Percentiles rank a stretch among this genome's conserved stretches.
Evolutionary conservation across 2,888 invertebrate genomes (phyloP).

Genomic region (Phengaris arion): DNA sequence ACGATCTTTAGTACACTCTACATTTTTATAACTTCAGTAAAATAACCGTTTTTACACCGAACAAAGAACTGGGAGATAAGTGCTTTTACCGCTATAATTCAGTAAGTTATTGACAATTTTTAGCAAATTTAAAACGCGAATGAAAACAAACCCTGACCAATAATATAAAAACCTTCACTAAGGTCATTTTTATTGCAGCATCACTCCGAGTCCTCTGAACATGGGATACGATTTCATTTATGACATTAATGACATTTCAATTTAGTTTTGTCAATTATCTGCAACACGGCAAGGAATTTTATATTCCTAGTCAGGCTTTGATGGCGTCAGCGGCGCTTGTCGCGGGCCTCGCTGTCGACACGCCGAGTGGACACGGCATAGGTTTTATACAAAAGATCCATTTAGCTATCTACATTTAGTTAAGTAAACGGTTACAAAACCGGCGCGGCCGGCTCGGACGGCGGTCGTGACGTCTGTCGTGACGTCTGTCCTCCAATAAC

Average conservation of each 20-base stretch:
- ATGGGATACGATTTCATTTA: too few species aligned
- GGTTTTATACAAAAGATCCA: conserved; percentile 8
- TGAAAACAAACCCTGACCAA: not conserved
- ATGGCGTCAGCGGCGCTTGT: not conserved
- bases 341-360: not conserved
- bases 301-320: too few species aligned
- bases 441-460: conserved; percentile 21
- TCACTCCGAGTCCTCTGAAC: too few species aligned
- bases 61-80: not conserved
- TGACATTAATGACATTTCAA: too few species aligned
- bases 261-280: too few species aligned
- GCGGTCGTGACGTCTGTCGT: not conserved
- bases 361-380: not conserved
- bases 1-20: not conserved
- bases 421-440: conserved; percentile 29
- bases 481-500: not conserved
- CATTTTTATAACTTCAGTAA: not conserved
- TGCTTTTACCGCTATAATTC: not conserved
- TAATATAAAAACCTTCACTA: not conserved
- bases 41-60: not conserved
- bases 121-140: not conserved
- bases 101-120: not conserved
- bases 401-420: conserved; percentile 27
- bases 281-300: too few species aligned
- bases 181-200: too few species aligned